A percentile compares a stretch with the other conserved stretches of the same genome.
Evolutionary conservation across 2,113 vertebrate genomes (phyloP).

Genomic region (Podilymbus podiceps): DNA sequence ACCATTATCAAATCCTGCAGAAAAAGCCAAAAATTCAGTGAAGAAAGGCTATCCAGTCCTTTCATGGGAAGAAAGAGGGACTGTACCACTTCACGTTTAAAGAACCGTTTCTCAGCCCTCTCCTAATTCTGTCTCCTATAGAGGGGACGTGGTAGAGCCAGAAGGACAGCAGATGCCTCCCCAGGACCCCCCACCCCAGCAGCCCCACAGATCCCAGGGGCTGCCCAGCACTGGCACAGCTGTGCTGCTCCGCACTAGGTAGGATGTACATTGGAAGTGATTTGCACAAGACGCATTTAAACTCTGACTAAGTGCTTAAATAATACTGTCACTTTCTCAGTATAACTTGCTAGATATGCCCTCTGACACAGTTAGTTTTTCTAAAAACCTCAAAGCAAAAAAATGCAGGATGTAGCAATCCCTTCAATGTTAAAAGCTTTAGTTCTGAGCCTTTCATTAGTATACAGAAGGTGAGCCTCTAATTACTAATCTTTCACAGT

Average conservation of each 20-base stretch:
- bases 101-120: background rate
- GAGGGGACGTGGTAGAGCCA: no score
- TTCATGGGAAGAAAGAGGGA: background rate
- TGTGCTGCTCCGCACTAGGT: fast-evolving
- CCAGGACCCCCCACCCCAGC: background rate
- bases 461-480: slow-evolving; percentile 58
- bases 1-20: background rate
- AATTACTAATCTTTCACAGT: slow-evolving; percentile 65
- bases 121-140: background rate
- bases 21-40: background rate
- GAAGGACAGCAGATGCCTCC: background rate
- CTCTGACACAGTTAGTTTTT: slow-evolving; percentile 32
- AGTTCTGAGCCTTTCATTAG: slow-evolving; percentile 60
- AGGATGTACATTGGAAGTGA: background rate
- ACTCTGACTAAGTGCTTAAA: background rate
- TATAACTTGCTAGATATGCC: background rate
- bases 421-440: slow-evolving; percentile 30
- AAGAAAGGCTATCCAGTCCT: background rate
- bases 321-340: background rate
- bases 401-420: slow-evolving; percentile 27
- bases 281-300: background rate
- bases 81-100: background rate
- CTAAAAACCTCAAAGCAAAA: slow-evolving; percentile 28
- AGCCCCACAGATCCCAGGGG: background rate
- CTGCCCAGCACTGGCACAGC: background rate